Percentiles rank a stretch among this genome's conserved stretches.
These are phyloP conservation scores for Oreortyx pictus DNA, from an alignment of 2,797 vertebrate species.

Conservation along the genomic window DNA sequence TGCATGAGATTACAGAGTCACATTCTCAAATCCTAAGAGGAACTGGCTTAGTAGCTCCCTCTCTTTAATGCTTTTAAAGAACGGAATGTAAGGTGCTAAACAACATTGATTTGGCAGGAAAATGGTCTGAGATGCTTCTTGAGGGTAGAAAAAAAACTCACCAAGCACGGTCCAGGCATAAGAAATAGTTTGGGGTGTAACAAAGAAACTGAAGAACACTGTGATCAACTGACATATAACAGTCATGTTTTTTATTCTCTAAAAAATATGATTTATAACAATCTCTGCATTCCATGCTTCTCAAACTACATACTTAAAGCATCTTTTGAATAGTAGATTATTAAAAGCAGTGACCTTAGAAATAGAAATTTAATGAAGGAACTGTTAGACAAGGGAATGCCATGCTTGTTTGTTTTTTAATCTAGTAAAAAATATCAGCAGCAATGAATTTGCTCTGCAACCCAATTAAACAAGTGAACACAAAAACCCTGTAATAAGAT, in stretches of 20 bases:
- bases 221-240: background rate
- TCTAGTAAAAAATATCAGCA: background rate
- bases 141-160: slow-evolving; percentile 54
- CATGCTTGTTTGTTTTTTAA: accelerated
- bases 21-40: slow-evolving; percentile 69
- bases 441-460: background rate
- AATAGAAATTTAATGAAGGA: background rate
- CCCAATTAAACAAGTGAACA: background rate
- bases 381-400: background rate
- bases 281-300: background rate
- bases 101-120: slow-evolving; percentile 43
- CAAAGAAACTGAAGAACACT: background rate
- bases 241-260: background rate
- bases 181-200: background rate
- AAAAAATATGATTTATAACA: background rate
- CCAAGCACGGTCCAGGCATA: background rate
- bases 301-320: background rate
- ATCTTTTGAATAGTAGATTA: background rate
- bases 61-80: slow-evolving; percentile 55
- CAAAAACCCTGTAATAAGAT: background rate
- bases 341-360: background rate
- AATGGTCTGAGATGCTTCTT: slow-evolving; percentile 6
- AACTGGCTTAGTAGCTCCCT: slow-evolving; percentile 63
- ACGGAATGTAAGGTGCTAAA: slow-evolving; percentile 61
- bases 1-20: slow-evolving; percentile 70